Evolutionary conservation across 2,888 invertebrate genomes (phyloP), one percentile per base, ranked within the genome.

Genomic region (Conchocele bisecta): DNA sequence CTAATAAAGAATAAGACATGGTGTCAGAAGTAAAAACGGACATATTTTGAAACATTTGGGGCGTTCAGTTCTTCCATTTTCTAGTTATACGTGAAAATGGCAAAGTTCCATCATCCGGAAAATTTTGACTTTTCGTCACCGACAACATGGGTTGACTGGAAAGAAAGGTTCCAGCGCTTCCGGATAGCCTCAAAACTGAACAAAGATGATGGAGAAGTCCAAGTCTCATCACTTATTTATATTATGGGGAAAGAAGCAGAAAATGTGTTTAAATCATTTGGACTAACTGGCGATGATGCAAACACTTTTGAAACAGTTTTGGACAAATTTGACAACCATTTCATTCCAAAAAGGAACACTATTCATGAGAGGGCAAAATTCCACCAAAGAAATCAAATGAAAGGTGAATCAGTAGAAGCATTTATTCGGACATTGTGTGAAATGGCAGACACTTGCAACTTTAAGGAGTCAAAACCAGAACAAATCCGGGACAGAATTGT

Each of bases 71-170:
- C n/a, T n/a, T n/a, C n/a, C n/a, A n/a, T n/a, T n/a, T n/a, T n/a
- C n/a, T n/a, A n/a, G n/a, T n/a, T n/a, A n/a, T n/a, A 42, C 5
- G 22, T 17, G 44, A 48, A 48, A 28, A 28, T 48, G 48, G 28
- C 48, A 24, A 48, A 48, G 31, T 48, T 65, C 22, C 46, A 31
- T 24, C 50, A 56, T 24, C 61, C 60, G 3, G 64, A 57, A 41
- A 24, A 20, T 31, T 29, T 70, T 9, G 57, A 70, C 41, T 57
- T 65, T 44, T 44, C 41, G 3, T 20, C 42, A 13, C 70, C 69
- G 24, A 31, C 35, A 17, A 59, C 69, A 41, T 79, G 79, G 75
- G 60, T 28, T 26, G 73, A 73, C 13, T 73, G 76, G 75, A 68
- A 41, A 17, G 28, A 70, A 35, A 26, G 72, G 51, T 79, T 69